These are phyloP conservation scores for Centropus unirufus DNA, from an alignment of 2,113 vertebrate genomes.

Conservation along the genomic window DNA sequence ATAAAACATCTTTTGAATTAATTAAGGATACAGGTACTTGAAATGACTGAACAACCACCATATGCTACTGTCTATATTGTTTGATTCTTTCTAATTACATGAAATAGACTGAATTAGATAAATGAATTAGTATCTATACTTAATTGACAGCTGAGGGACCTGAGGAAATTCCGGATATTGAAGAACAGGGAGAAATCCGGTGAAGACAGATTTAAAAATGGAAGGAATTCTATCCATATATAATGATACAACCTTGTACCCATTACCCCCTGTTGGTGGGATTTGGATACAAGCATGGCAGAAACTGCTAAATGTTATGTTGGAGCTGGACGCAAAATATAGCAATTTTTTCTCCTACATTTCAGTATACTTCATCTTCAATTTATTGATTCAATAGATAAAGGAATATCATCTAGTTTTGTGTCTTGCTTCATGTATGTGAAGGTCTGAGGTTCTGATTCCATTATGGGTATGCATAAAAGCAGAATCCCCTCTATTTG, in stretches of 20 bases:
- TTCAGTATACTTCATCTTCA: not conserved
- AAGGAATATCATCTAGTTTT: not conserved
- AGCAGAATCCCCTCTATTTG: not conserved
- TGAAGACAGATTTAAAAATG: not conserved
- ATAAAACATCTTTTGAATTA: not conserved
- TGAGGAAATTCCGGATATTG: not conserved
- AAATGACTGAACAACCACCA: not conserved
- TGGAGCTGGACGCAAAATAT: not conserved
- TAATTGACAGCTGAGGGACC: not conserved
- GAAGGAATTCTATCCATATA: not conserved
- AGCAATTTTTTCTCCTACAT: not conserved
- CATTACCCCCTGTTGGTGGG: not conserved
- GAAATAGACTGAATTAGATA: not conserved
- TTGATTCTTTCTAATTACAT: not conserved
- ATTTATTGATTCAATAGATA: not conserved
- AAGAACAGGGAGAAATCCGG: not conserved
- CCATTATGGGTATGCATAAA: not conserved
- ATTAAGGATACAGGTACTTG: not conserved
- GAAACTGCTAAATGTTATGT: not conserved
- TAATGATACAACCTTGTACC: not conserved
- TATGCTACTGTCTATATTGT: fast-evolving
- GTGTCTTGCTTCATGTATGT: not conserved
- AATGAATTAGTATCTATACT: not conserved
- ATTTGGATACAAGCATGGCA: not conserved
- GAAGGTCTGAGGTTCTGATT: not conserved